These are phyloP conservation scores for Leptinotarsa tumamoca DNA, from an alignment of 2,888 invertebrate species.

Conservation along the genomic window DNA sequence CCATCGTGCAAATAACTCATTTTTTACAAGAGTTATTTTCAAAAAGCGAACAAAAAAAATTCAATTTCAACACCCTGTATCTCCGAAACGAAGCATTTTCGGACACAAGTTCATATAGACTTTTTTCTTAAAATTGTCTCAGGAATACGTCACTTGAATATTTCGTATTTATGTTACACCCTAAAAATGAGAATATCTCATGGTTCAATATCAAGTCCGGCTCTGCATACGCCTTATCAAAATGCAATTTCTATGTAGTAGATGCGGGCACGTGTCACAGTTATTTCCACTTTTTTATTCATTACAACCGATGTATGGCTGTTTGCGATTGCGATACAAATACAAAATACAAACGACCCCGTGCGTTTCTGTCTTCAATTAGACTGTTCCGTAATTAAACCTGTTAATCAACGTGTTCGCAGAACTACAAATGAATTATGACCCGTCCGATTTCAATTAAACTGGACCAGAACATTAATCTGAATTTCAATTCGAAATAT, in stretches of 20 bases:
- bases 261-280: slow-evolving; percentile 54
- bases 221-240: slow-evolving; percentile 46
- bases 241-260: slow-evolving; percentile 49
- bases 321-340: slow-evolving; percentile 33
- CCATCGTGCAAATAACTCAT: no score
- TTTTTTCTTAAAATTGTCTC: no score
- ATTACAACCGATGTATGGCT: slow-evolving; percentile 39
- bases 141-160: no score
- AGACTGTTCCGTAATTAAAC: not conserved
- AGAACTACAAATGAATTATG: not conserved
- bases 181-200: no score
- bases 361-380: slow-evolving; percentile 1
- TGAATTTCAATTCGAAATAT: not conserved
- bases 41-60: no score
- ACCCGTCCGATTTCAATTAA: not conserved
- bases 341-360: slow-evolving; percentile 19
- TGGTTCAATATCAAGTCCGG: not conserved
- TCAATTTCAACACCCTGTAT: no score
- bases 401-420: not conserved
- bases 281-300: slow-evolving; percentile 48
- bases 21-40: no score
- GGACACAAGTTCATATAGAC: no score
- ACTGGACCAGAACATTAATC: not conserved
- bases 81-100: no score
- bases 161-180: no score